Evolutionary conservation across 1,140 invertebrate species (phyloP), one percentile per base, ranked within the genome.

Genomic region (Procambarus clarkii): DNA sequence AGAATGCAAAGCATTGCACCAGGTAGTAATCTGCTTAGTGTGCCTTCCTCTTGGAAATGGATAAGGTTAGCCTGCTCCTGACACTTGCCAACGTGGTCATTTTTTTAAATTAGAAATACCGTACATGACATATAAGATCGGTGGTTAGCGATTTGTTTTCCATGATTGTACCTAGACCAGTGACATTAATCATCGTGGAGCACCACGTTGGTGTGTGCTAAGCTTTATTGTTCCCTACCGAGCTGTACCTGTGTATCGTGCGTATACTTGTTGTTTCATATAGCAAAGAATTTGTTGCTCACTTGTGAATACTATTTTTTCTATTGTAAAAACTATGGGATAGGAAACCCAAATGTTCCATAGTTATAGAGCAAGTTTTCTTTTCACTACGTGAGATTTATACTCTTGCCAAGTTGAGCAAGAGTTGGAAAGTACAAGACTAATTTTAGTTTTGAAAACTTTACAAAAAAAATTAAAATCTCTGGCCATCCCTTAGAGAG

Each of bases 241-340:
- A 80, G 83, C 83, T 48, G 76, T 91, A 91, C 89, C 88, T 90
- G 88, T 90, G 88, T 91, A 86, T 86, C 87, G 82, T 88, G 87
- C 87, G 74, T 88, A 88, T 88, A 91, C 82, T 85, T 89, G 87
- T 85, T 86, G 89, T 34, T 34, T 34, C 89, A 91, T 77, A 85
- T 91, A 91, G 89, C 64, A 77, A 84, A 85, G 81, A 82, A 91
- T 91, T 86, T 44, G 83, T 91, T 91, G 89, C 89, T 91, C 89
- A 91, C 83, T 85, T 91, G 89, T 91, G 89, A 91, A 91, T 91
- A 91, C 89, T 91, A 85, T 91, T 85, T 85, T 91, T 85, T 85
- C 82, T 91, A 85, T 91, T 85, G 76, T 91, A 48, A 79, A 85
- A 45, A 79, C 46, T 85, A 91, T 85, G 77, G 83, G 82, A 48